Evolutionary conservation across 1,140 invertebrate genomes (phyloP).

Genomic region (Drosophila nigromelanica): DNA sequence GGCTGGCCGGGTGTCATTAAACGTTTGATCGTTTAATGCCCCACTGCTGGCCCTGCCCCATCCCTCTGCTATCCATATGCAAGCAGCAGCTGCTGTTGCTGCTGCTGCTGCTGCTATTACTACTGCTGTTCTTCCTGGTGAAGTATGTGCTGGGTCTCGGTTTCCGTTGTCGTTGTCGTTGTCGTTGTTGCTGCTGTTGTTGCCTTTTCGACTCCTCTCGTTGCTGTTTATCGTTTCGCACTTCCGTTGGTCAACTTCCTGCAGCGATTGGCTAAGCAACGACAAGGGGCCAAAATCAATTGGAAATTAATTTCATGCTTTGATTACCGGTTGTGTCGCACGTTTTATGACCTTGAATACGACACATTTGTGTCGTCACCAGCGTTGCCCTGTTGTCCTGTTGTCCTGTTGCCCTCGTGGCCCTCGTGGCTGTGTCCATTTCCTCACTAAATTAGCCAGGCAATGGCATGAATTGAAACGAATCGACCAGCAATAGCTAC

Average conservation of each 20-base stretch:
- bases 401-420: slow-evolving; percentile 21
- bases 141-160: slow-evolving; percentile 53
- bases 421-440: slow-evolving; percentile 54
- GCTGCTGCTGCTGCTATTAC: slow-evolving; percentile 9
- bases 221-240: slow-evolving; percentile 81
- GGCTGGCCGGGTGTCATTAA: slow-evolving; percentile 80
- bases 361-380: slow-evolving; percentile 73
- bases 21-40: slow-evolving; percentile 80
- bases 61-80: background rate
- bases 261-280: slow-evolving; percentile 64
- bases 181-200: slow-evolving; percentile 35
- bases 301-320: slow-evolving; percentile 82
- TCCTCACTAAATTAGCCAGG: slow-evolving; percentile 80
- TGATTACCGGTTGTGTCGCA: slow-evolving; percentile 81
- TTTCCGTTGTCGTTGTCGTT: slow-evolving; percentile 14
- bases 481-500: slow-evolving; percentile 34
- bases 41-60: slow-evolving; percentile 6
- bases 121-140: slow-evolving; percentile 28
- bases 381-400: slow-evolving; percentile 17
- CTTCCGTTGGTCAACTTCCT: slow-evolving; percentile 81
- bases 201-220: slow-evolving; percentile 34
- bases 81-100: background rate
- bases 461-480: slow-evolving; percentile 79
- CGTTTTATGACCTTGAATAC: slow-evolving; percentile 82
- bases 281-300: slow-evolving; percentile 77